These are phyloP conservation scores for Crematogaster levior DNA, from an alignment of 2,888 invertebrate genomes.

Conservation along the genomic window DNA sequence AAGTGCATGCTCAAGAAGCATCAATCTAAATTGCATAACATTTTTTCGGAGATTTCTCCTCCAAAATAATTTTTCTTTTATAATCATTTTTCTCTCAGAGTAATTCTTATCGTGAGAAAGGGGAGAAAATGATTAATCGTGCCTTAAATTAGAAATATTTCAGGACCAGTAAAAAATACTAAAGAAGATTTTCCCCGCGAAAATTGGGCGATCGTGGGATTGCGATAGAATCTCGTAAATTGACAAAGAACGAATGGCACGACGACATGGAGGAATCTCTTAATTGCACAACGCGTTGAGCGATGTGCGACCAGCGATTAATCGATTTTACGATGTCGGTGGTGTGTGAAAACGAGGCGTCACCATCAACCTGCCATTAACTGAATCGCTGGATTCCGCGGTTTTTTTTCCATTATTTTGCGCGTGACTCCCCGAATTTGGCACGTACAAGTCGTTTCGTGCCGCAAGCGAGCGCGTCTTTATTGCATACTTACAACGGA, in stretches of 20 bases:
- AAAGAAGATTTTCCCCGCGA: not conserved
- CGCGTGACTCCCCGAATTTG: constrained; percentile 1
- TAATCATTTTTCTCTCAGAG: not conserved
- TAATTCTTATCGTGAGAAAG: not conserved
- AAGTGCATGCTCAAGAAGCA: constrained; percentile 19
- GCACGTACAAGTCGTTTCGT: constrained; percentile 17
- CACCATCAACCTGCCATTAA: constrained; percentile 18
- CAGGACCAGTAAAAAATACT: too few species aligned
- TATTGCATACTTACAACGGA: constrained; percentile 42
- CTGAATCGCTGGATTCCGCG: not conserved
- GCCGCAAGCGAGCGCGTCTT: constrained; percentile 5
- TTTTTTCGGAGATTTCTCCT: not conserved
- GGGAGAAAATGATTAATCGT: not conserved
- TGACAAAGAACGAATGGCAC: constrained; percentile 26
- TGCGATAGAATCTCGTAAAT: constrained; percentile 2
- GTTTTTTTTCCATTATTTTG: not conserved
- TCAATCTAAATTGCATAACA: constrained; percentile 17
- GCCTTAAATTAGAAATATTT: not conserved
- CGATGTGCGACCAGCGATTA: constrained; percentile 16
- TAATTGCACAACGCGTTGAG: constrained; percentile 41
- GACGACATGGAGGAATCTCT: constrained; percentile 8
- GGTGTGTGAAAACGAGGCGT: not conserved
- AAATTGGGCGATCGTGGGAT: constrained; percentile 6
- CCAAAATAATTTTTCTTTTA: not conserved
- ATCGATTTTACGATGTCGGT: not conserved